phyloP scores from a whole-genome alignment of 2,113 vertebrate species.

The Poecilia latipinna region DNA sequence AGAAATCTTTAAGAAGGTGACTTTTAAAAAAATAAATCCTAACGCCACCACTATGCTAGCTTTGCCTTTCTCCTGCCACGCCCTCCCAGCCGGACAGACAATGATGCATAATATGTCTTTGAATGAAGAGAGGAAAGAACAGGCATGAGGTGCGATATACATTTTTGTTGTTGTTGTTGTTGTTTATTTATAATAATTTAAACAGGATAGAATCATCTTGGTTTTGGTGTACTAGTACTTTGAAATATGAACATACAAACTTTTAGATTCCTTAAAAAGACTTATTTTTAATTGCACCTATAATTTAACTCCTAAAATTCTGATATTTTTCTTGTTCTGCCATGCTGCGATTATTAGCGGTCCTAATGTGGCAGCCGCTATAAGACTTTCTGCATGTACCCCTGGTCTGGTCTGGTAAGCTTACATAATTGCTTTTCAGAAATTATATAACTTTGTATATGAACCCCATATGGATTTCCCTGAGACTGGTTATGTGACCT shows the following conservation, averaged over 20 bases:
- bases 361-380: neutral
- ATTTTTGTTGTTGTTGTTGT: neutral
- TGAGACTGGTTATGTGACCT: neutral
- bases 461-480: neutral
- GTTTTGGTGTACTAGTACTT: neutral
- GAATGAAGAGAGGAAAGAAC: neutral
- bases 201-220: neutral
- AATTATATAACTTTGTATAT: neutral
- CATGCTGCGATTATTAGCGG: neutral
- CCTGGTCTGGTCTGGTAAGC: neutral
- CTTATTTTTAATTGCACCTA: neutral
- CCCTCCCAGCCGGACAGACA: neutral
- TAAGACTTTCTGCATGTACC: neutral
- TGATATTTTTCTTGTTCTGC: neutral
- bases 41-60: no score
- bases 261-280: neutral
- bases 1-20: neutral
- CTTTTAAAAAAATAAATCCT: no score
- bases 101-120: neutral
- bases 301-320: neutral
- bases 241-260: neutral
- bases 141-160: neutral
- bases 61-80: neutral
- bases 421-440: neutral
- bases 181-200: neutral